Percentiles rank a stretch among this genome's conserved stretches.
Evolutionary conservation across 1,140 invertebrate species (phyloP).

Genomic region (Listronotus oregonensis): DNA sequence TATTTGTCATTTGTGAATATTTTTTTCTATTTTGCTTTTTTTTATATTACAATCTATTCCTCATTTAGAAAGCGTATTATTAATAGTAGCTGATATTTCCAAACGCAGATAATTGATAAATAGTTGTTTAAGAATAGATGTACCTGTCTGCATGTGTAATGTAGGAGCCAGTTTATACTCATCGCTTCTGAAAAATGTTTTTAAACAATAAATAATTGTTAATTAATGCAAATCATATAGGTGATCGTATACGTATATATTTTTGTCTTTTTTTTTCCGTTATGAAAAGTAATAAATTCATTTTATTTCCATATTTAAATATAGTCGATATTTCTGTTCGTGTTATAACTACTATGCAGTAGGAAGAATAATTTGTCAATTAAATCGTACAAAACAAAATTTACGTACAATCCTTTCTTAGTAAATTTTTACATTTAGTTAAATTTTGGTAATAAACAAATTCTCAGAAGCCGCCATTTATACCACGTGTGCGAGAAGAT

Average conservation of each 20-base stretch:
- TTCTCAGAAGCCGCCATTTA: too few species aligned
- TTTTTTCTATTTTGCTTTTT: conserved; percentile 24
- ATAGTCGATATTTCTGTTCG: too few species aligned
- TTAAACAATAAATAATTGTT: conserved; percentile 24
- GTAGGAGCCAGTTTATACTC: conserved; percentile 19
- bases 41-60: conserved; percentile 21
- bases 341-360: too few species aligned
- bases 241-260: conserved; percentile 2
- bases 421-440: too few species aligned
- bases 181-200: conserved; percentile 24
- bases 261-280: neutral
- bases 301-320: too few species aligned
- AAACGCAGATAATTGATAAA: conserved; percentile 35
- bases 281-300: too few species aligned
- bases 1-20: conserved; percentile 36
- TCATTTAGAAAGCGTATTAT: conserved; percentile 37
- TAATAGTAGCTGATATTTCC: conserved; percentile 29
- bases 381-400: too few species aligned
- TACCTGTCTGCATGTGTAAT: conserved; percentile 35
- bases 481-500: too few species aligned
- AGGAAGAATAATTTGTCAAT: too few species aligned
- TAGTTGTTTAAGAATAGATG: conserved; percentile 19
- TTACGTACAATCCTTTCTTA: too few species aligned
- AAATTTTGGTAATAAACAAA: too few species aligned
- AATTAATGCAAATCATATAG: conserved; percentile 22